phyloP scores from a whole-genome alignment of 2,113 vertebrate species.

The Pteropus alecto region DNA sequence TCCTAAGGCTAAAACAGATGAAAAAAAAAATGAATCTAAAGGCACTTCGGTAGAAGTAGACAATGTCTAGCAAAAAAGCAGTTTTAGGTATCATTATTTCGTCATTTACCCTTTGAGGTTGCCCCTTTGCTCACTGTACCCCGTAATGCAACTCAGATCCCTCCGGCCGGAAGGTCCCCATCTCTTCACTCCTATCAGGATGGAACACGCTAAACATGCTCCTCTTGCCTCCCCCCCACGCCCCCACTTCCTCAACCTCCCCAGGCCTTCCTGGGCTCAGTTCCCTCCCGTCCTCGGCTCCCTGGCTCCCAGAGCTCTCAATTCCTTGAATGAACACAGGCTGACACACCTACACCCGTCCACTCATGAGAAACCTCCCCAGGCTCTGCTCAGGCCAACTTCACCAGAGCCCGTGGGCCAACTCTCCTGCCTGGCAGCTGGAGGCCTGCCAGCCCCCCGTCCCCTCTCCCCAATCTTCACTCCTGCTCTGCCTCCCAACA shows the following conservation, averaged over 20 bases:
- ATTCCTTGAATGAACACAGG: constrained; percentile 34
- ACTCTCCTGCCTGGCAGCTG: not conserved
- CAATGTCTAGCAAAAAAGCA: not conserved
- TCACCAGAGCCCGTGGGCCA: constrained; percentile 38
- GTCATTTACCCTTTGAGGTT: not conserved
- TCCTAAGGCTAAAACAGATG: not conserved
- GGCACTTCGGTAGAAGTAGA: not conserved
- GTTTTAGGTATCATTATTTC: not conserved
- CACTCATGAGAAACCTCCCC: constrained; percentile 65
- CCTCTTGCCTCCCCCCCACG: not conserved
- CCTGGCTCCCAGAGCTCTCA: not conserved
- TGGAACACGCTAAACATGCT: not conserved
- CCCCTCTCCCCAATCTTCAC: constrained; percentile 23
- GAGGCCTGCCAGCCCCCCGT: constrained; percentile 42
- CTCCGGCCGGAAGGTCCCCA: not conserved
- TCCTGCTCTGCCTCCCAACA: constrained; percentile 54
- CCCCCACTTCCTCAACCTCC: not conserved
- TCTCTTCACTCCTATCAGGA: not conserved
- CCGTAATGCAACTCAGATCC: not conserved
- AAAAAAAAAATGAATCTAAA: not conserved
- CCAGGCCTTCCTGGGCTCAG: not conserved
- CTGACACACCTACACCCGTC: constrained; percentile 46
- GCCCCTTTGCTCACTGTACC: not conserved
- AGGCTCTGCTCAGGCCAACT: constrained; percentile 3
- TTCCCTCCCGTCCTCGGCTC: not conserved